Conservation (phyloP, 1,140 invertebrate species). For the Rhizoglyphus robini region DNA sequence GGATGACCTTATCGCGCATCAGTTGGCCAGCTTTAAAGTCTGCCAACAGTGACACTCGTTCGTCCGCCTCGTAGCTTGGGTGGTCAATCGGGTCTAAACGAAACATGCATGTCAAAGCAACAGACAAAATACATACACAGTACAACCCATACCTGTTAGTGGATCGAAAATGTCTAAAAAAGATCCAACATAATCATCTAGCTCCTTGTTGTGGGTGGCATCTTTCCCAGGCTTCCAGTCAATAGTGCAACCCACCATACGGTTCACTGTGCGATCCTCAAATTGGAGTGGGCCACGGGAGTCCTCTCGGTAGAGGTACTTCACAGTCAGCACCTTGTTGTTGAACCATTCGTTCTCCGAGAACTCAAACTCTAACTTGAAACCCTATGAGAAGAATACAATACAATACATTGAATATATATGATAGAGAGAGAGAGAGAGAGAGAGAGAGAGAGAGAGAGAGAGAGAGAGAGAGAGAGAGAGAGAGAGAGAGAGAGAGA, state of each 20-base stretch:
- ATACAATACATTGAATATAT: conserved; percentile 25
- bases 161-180: conserved; percentile 99
- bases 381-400: conserved; percentile 58
- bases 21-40: conserved; percentile 98
- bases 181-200: conserved; percentile 61
- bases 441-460: too few species aligned
- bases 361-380: too few species aligned
- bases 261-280: too few species aligned
- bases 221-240: conserved; percentile 83
- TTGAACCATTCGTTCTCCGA: conserved; percentile 87
- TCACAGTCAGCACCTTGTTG: conserved; percentile 80
- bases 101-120: background rate
- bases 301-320: conserved; percentile 87
- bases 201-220: conserved; percentile 82
- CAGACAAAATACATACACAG: background rate
- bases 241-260: too few species aligned
- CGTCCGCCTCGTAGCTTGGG: conserved; percentile 57
- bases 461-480: conserved; percentile 49
- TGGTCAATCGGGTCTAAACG: conserved; percentile 18
- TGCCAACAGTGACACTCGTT: conserved; percentile 58
- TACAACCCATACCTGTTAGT: conserved; percentile 46
- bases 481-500: too few species aligned
- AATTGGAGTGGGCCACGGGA: too few species aligned
- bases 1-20: conserved; percentile 77
- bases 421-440: too few species aligned